These are phyloP conservation scores for Microcaecilia unicolor DNA, from an alignment of 2,797 vertebrate genomes.

Conservation along the genomic window DNA sequence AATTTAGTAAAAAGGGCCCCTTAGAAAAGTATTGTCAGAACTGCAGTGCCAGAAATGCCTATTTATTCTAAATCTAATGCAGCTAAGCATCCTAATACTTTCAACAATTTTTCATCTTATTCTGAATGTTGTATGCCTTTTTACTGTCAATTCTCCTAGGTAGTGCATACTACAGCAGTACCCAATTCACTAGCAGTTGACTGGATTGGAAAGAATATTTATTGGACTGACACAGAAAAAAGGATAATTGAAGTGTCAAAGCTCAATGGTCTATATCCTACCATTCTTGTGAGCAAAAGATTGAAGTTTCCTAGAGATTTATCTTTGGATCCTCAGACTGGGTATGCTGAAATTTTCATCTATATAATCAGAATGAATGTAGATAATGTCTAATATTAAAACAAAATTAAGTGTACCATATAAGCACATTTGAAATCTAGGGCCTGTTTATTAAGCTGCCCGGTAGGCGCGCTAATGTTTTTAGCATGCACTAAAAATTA, in stretches of 20 bases:
- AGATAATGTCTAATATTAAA: too few species aligned
- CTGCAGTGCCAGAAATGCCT: too few species aligned
- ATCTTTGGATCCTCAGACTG: conserved; percentile 78
- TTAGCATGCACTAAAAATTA: too few species aligned
- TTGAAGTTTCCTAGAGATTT: conserved; percentile 86
- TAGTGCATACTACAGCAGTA: conserved; percentile 88
- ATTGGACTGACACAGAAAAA: conserved; percentile 92
- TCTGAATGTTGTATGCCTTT: conserved; percentile 1
- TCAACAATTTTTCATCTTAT: too few species aligned
- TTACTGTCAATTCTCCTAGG: conserved; percentile 48
- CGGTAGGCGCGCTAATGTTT: too few species aligned
- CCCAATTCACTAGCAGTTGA: conserved; percentile 91
- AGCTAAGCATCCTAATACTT: too few species aligned
- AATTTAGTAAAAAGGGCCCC: too few species aligned
- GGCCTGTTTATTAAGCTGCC: too few species aligned
- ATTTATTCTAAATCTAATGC: too few species aligned
- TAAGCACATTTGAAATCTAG: too few species aligned
- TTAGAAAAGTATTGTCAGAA: too few species aligned
- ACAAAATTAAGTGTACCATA: too few species aligned
- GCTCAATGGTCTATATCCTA: conserved; percentile 89
- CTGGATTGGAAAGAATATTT: conserved; percentile 97
- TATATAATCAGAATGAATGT: not conserved
- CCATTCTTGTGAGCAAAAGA: conserved; percentile 76
- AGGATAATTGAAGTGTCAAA: conserved; percentile 93
- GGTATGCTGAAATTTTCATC: conserved; percentile 54